Conservation (phyloP, 2,797 vertebrate species). For the Chromis chromis region DNA sequence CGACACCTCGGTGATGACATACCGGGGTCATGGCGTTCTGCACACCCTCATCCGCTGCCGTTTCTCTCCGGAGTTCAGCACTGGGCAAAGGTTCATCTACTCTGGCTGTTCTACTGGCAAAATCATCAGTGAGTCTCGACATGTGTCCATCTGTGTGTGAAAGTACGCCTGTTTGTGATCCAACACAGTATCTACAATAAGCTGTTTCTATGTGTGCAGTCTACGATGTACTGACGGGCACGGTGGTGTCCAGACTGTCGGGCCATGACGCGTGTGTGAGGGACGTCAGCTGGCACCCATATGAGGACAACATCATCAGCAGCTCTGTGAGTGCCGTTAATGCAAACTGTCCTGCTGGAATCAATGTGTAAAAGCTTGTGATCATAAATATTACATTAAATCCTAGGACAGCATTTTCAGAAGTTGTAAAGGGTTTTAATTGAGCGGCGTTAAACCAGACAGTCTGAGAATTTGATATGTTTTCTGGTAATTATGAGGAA, state of each 20-base stretch:
- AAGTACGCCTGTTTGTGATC: too few species aligned
- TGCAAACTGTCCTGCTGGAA: slow-evolving; percentile 1
- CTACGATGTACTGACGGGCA: slow-evolving; percentile 90
- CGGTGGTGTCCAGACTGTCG: slow-evolving; percentile 87
- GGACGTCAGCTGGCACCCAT: slow-evolving; percentile 93
- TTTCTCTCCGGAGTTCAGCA: slow-evolving; percentile 91
- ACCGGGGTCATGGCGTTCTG: slow-evolving; percentile 92
- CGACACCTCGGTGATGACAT: slow-evolving; percentile 95
- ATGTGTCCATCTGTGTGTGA: slow-evolving; percentile 7
- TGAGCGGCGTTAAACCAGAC: not conserved
- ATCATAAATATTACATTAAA: slow-evolving; percentile 9
- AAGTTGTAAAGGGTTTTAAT: slow-evolving; percentile 13
- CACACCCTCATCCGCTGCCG: slow-evolving; percentile 94
- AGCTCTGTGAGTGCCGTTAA: slow-evolving; percentile 88
- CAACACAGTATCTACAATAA: not conserved
- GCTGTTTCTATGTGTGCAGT: slow-evolving; percentile 75
- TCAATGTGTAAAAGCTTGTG: not conserved
- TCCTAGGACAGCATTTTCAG: not conserved
- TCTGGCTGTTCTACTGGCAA: slow-evolving; percentile 93
- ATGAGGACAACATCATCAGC: slow-evolving; percentile 91
- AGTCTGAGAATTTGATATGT: not conserved
- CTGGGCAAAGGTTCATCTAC: slow-evolving; percentile 92
- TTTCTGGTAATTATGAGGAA: not conserved
- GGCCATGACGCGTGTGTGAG: slow-evolving; percentile 92
- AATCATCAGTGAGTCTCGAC: slow-evolving; percentile 86